Evolutionary conservation across 2,797 vertebrate genomes (phyloP), one percentile per base, ranked within the genome.

Genomic region (Myotis myotis): DNA sequence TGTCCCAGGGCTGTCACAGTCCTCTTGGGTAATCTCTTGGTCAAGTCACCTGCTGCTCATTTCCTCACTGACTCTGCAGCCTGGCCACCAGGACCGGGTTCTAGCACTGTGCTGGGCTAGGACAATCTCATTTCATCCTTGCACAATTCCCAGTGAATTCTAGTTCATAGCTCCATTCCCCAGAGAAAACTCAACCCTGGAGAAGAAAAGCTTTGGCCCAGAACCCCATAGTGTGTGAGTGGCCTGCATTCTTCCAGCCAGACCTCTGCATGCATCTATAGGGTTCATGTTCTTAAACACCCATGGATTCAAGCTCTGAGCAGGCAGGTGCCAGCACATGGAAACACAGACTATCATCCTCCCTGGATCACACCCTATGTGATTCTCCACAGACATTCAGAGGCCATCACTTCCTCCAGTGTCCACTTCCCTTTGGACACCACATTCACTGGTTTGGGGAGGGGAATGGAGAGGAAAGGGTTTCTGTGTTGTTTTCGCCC

Each of bases 211-310:
- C 4, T 12, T 8, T 25, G 25, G 9, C 41, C 23, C 11, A 23
- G 36, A 33, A 44, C 2, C 3, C n/a, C 0, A 17, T 0, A 13
- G 41, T 0, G 2, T 5, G 30, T 2, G 4, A 1, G 2, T 7
- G 25, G 19, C 49, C 53, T 13, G 9, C 2, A 4, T 64, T 47
- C 51, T 15, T n/a, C 68, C 22, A 28, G 53, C 6, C 5, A 20
- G 30, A 47, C 28, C 25, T 5, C 25, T 8, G 44, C 2, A 0
- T 28, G 17, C 38, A 28, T n/a, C 51, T 17, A 0, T 0, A 4
- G 2, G 20, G 55, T 9, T 17, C 1, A 0, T 19, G 3, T 30
- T n/a, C 79, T 79, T 16, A 53, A 13, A 19, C 4, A 0, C 11
- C 23, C 51, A 1, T 2, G 1, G 47, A 3, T 16, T 15, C 13